Evolutionary conservation across 2,797 vertebrate genomes (phyloP).

Genomic region (Tangara arthus): DNA sequence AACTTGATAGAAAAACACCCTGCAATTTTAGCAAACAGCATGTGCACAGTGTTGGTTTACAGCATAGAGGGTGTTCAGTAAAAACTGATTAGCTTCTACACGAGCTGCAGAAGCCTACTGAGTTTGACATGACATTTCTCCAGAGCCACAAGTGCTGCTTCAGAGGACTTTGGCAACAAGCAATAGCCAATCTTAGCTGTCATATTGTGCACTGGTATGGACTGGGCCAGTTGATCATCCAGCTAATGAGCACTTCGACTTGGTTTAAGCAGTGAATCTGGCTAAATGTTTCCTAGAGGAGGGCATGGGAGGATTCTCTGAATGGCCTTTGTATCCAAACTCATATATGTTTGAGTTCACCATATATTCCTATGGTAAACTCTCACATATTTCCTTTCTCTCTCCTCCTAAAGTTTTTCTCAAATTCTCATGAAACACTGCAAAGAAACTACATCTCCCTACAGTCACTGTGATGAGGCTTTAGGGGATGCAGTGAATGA

Average conservation of each 20-base stretch:
- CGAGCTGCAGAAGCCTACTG: background rate
- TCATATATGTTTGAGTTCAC: background rate
- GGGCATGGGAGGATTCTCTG: background rate
- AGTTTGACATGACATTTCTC: background rate
- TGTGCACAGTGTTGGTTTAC: background rate
- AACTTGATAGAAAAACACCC: slow-evolving; percentile 38
- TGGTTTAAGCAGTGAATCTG: background rate
- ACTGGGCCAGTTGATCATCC: background rate
- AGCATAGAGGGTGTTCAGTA: background rate
- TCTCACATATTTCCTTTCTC: background rate
- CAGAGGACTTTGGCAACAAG: background rate
- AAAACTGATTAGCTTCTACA: slow-evolving; percentile 15
- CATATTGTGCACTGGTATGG: background rate
- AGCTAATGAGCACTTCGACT: background rate
- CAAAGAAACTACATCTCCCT: background rate
- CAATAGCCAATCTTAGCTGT: background rate
- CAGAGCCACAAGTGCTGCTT: background rate
- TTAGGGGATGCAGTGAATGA: background rate
- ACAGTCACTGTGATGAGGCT: background rate
- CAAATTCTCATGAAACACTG: background rate
- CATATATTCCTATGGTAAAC: background rate
- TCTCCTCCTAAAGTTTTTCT: background rate
- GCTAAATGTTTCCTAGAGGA: background rate
- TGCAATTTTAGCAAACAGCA: slow-evolving; percentile 48
- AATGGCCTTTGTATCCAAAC: background rate